phyloP scores from a whole-genome alignment of 2,888 invertebrate species.

The Philereme transversata region DNA sequence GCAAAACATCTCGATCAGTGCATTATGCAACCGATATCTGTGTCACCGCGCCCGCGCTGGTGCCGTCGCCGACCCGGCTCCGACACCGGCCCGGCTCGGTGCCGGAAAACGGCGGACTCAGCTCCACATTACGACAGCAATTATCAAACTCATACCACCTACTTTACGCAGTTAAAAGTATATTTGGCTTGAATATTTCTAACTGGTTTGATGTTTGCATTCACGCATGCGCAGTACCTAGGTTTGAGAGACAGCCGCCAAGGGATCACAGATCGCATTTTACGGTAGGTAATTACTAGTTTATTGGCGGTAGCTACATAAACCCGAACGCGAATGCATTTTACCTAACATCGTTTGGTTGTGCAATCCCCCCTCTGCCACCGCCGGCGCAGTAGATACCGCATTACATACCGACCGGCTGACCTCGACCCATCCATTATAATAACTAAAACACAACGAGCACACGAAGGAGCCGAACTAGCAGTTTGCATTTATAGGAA shows the following conservation, averaged over 20 bases:
- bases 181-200: background rate
- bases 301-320: background rate
- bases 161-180: background rate
- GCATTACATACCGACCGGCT: constrained; percentile 10
- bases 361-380: constrained; percentile 13
- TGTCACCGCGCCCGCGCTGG: background rate
- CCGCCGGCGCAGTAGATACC: background rate
- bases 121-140: constrained; percentile 1
- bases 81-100: background rate
- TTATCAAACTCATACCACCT: background rate
- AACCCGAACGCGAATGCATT: constrained; percentile 8
- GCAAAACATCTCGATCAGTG: constrained; percentile 17
- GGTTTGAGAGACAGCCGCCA: background rate
- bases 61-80: background rate
- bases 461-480: background rate
- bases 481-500: constrained; percentile 3
- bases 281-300: background rate
- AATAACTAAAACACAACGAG: constrained; percentile 7
- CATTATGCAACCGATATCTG: constrained; percentile 16
- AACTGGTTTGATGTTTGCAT: background rate
- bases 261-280: background rate
- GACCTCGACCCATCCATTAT: constrained; percentile 19
- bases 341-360: constrained; percentile 13
- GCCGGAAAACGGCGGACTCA: background rate
- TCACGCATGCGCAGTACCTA: background rate